Conservation (phyloP, 2,888 invertebrate species). For the Papilio demoleus region DNA sequence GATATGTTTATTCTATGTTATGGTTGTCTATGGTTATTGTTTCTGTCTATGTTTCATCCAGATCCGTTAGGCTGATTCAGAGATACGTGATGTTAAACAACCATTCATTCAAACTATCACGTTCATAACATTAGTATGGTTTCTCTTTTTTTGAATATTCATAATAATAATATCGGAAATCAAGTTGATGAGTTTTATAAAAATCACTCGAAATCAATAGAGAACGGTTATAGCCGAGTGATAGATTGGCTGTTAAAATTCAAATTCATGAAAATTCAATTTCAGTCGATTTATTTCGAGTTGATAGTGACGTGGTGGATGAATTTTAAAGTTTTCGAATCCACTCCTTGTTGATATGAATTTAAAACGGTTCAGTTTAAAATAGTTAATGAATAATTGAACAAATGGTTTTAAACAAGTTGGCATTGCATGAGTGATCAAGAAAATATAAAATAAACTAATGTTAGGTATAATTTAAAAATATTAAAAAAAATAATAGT, state of each 20-base stretch:
- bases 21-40: too few species aligned
- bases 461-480: too few species aligned
- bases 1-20: too few species aligned
- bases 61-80: too few species aligned
- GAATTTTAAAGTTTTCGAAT: constrained; percentile 3
- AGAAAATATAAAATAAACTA: too few species aligned
- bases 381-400: not conserved
- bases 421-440: not conserved
- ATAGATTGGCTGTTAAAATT: constrained; percentile 8
- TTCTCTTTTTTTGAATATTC: too few species aligned
- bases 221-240: too few species aligned
- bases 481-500: too few species aligned
- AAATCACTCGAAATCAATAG: constrained; percentile 3
- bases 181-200: not conserved
- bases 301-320: not conserved
- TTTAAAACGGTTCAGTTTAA: not conserved
- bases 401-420: not conserved
- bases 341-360: not conserved
- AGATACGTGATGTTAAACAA: too few species aligned
- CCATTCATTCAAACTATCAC: too few species aligned
- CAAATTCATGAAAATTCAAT: constrained; percentile 9
- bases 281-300: constrained; percentile 4
- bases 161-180: not conserved
- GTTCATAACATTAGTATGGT: too few species aligned
- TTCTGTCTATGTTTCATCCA: too few species aligned